phyloP scores from a whole-genome alignment of 1,140 invertebrate species.

The Chymomyza costata region DNA sequence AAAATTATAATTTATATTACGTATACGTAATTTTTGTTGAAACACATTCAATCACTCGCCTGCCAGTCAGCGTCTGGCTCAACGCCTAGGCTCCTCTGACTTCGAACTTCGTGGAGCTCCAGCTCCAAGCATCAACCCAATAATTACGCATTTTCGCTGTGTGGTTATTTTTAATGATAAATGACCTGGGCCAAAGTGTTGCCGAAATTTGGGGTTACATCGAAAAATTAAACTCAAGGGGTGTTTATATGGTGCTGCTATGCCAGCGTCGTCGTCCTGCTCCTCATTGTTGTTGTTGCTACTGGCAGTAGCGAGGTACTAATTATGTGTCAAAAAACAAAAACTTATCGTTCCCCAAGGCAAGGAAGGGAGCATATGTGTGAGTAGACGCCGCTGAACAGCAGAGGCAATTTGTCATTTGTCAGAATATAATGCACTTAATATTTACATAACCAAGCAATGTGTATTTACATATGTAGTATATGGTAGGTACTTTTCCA shows the following conservation, averaged over 20 bases:
- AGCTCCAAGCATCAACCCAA: conserved; percentile 48
- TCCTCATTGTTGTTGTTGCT: conserved; percentile 14
- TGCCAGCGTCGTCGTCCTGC: neutral
- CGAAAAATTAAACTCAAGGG: conserved; percentile 41
- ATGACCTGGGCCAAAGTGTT: conserved; percentile 64
- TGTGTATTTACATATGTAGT: conserved; percentile 4
- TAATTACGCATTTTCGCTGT: conserved; percentile 66
- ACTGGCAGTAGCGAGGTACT: conserved; percentile 44
- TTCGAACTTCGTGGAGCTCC: conserved; percentile 8
- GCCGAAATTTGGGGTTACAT: conserved; percentile 57
- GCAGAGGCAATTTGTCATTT: conserved; percentile 61
- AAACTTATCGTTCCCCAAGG: conserved; percentile 38
- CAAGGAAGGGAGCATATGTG: conserved; percentile 5
- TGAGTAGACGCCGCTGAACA: conserved; percentile 3
- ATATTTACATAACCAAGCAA: conserved; percentile 59
- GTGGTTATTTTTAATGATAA: conserved; percentile 70
- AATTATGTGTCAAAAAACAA: conserved; percentile 67
- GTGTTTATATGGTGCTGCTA: conserved; percentile 51
- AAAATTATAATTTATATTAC: conserved; percentile 72
- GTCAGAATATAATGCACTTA: conserved; percentile 64
- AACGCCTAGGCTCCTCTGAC: no score
- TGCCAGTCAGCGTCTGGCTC: conserved; percentile 2
- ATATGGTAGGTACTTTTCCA: no score
- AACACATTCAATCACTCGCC: conserved; percentile 68
- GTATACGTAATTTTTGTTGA: conserved; percentile 73